Evolutionary conservation across 2,797 vertebrate species (phyloP).

Genomic region (Chrysocyon brachyurus): DNA sequence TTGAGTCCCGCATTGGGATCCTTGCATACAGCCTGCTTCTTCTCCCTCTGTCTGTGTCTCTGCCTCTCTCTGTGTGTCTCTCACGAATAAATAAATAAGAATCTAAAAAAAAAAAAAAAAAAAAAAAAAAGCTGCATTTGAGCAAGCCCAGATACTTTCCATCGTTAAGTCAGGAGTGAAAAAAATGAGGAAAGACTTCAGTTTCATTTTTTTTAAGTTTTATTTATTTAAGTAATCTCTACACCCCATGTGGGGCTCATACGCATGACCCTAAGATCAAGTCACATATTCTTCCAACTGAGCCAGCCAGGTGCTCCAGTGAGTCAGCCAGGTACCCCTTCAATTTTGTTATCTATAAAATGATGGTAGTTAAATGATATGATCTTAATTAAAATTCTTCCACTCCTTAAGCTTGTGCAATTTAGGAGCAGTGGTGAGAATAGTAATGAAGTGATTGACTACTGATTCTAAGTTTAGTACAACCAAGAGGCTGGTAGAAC

Average conservation of each 20-base stretch:
- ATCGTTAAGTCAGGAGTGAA: slow-evolving; percentile 39
- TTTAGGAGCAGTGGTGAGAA: slow-evolving; percentile 26
- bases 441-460: not conserved
- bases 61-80: too few relatives aligned
- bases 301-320: not conserved
- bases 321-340: not conserved
- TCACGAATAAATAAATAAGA: too few relatives aligned
- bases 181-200: slow-evolving; percentile 27
- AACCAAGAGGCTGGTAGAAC: not conserved
- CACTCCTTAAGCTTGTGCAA: not conserved
- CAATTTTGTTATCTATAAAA: slow-evolving; percentile 7
- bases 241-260: not conserved
- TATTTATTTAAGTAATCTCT: not conserved
- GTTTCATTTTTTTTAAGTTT: not conserved
- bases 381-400: not conserved
- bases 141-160: slow-evolving; percentile 26
- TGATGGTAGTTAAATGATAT: not conserved
- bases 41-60: too few relatives aligned
- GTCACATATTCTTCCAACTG: not conserved
- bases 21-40: too few relatives aligned
- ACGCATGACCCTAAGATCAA: not conserved
- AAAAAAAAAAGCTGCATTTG: not conserved
- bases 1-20: too few relatives aligned
- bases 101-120: too few relatives aligned
- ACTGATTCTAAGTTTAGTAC: not conserved